Conservation (phyloP, 2,113 vertebrate genomes). For the Menura novaehollandiae region DNA sequence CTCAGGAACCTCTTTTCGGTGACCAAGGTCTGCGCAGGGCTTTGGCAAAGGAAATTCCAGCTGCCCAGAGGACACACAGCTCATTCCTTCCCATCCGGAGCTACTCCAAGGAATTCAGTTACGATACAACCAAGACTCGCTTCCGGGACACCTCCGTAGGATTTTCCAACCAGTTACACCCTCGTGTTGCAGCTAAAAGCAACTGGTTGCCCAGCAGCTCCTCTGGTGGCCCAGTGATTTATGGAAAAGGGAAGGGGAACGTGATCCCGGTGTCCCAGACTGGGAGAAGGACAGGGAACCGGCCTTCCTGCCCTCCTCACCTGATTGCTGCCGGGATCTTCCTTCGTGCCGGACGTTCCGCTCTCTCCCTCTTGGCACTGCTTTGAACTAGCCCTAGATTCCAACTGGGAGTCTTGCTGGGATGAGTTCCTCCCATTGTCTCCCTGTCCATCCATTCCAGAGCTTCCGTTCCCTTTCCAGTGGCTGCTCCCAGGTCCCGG, state of each 20-base stretch:
- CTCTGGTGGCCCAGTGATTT: not conserved
- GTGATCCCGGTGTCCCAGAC: not conserved
- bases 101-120: not conserved
- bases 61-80: not conserved
- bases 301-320: slow-evolving; percentile 66
- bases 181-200: not conserved
- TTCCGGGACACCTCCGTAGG: not conserved
- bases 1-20: not conserved
- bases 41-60: not conserved
- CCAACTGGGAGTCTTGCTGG: slow-evolving; percentile 59
- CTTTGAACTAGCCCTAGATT: slow-evolving; percentile 56
- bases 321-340: slow-evolving; percentile 60
- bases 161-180: not conserved
- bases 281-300: not conserved
- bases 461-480: not conserved
- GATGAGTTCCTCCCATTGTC: slow-evolving; percentile 48
- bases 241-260: not conserved
- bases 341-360: slow-evolving; percentile 39
- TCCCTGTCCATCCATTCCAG: not conserved
- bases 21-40: not conserved
- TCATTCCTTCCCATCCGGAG: not conserved
- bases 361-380: slow-evolving; percentile 64
- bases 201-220: not conserved
- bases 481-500: not conserved
- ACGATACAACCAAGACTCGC: not conserved